Conservation (phyloP, 2,797 vertebrate species). For the Liasis olivaceus region DNA sequence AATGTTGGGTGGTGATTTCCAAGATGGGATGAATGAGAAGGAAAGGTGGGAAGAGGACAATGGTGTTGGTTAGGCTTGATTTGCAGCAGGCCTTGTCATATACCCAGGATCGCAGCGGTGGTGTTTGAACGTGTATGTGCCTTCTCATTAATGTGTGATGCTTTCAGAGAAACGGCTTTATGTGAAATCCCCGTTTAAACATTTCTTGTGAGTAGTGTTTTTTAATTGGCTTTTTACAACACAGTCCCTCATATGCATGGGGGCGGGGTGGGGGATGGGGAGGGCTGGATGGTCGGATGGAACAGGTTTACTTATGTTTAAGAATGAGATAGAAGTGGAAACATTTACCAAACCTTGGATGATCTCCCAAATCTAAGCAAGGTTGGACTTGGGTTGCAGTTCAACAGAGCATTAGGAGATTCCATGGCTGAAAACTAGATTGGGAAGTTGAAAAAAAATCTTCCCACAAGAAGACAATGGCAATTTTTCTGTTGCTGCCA, state of each 20-base stretch:
- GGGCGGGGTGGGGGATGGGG: background rate
- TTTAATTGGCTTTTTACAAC: background rate
- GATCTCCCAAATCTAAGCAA: background rate
- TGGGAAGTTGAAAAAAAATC: background rate
- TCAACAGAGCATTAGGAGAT: background rate
- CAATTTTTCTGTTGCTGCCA: background rate
- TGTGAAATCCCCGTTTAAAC: background rate
- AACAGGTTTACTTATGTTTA: background rate
- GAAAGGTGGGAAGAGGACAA: background rate
- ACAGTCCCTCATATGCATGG: too few species aligned
- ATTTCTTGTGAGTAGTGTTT: background rate
- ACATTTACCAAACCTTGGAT: background rate
- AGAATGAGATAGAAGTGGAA: background rate
- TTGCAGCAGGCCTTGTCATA: background rate
- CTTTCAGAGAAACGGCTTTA: background rate
- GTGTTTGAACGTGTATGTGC: background rate
- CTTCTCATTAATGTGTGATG: background rate
- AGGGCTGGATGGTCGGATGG: background rate
- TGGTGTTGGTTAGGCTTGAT: background rate
- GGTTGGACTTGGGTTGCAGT: background rate
- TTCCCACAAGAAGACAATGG: background rate
- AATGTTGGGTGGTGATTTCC: background rate
- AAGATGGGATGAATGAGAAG: background rate
- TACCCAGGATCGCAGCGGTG: too few species aligned
- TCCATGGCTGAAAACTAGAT: background rate